A percentile compares a stretch with the other conserved stretches of the same genome.
phyloP scores from a whole-genome alignment of 2,888 invertebrate genomes.

The Ernsta delagoae region DNA sequence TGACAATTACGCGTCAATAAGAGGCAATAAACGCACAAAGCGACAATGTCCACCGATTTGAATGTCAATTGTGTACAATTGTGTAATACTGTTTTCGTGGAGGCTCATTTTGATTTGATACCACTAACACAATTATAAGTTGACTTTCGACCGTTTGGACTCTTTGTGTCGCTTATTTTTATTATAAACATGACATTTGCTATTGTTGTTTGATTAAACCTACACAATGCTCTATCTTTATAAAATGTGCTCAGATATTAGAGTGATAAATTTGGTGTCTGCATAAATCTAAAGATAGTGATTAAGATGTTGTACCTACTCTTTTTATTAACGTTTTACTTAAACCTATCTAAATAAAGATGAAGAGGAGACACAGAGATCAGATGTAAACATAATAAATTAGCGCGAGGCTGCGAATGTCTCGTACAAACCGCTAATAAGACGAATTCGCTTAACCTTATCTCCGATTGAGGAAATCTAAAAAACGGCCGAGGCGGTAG shows the following conservation, averaged over 20 bases:
- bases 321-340: no score
- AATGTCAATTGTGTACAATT: slow-evolving; percentile 84
- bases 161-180: slow-evolving; percentile 76
- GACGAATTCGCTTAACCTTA: slow-evolving; percentile 82
- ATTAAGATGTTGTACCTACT: no score
- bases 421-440: slow-evolving; percentile 79
- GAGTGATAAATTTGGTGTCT: not conserved
- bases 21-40: slow-evolving; percentile 83
- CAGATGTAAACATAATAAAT: slow-evolving; percentile 60
- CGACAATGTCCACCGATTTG: slow-evolving; percentile 82
- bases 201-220: slow-evolving; percentile 72
- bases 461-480: slow-evolving; percentile 82
- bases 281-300: no score
- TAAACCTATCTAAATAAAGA: not conserved
- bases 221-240: slow-evolving; percentile 55
- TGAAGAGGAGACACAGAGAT: not conserved
- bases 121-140: slow-evolving; percentile 78
- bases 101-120: slow-evolving; percentile 80
- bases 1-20: slow-evolving; percentile 84
- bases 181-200: slow-evolving; percentile 72
- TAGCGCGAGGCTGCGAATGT: slow-evolving; percentile 67
- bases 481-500: slow-evolving; percentile 70
- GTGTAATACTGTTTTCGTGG: slow-evolving; percentile 82
- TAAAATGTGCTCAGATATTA: not conserved
- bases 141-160: slow-evolving; percentile 71